Conservation (phyloP, 1,140 invertebrate species). For the Cheumatopsyche charites region DNA sequence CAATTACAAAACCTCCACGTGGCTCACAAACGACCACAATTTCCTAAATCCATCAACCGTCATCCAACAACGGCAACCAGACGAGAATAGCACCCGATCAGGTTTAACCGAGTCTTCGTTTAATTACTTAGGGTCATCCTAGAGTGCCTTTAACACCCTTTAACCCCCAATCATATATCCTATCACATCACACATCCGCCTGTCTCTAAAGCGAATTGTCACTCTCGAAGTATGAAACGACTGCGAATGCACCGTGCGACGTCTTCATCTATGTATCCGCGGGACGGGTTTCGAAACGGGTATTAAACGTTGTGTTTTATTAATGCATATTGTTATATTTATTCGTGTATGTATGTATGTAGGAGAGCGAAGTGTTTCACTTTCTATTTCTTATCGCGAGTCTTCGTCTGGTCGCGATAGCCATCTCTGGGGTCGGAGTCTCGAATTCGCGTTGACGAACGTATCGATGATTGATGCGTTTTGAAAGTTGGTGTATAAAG, state of each 20-base stretch:
- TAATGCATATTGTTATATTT: slow-evolving; percentile 13
- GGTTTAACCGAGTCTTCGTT: slow-evolving; percentile 5
- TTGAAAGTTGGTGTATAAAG: neutral
- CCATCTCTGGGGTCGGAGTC: too few relatives aligned
- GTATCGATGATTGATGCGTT: slow-evolving; percentile 10
- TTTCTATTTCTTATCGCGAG: slow-evolving; percentile 37
- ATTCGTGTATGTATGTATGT: too few relatives aligned
- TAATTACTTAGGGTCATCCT: slow-evolving; percentile 6
- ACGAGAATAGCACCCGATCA: too few relatives aligned
- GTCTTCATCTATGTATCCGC: slow-evolving; percentile 45
- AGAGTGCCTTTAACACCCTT: too few relatives aligned
- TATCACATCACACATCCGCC: too few relatives aligned
- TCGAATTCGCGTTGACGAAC: slow-evolving; percentile 16
- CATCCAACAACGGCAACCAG: too few relatives aligned
- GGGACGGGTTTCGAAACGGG: slow-evolving; percentile 40
- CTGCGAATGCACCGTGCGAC: neutral
- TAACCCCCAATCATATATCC: too few relatives aligned
- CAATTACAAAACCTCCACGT: too few relatives aligned
- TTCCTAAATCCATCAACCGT: too few relatives aligned
- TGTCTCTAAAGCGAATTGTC: too few relatives aligned
- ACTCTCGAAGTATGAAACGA: too few relatives aligned
- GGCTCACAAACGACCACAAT: too few relatives aligned
- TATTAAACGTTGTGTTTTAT: slow-evolving; percentile 31
- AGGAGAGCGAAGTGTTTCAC: slow-evolving; percentile 31
- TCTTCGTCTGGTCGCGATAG: neutral